Evolutionary conservation across 2,797 vertebrate genomes (phyloP), one percentile per base, ranked within the genome.

Genomic region (Lacerta agilis): DNA sequence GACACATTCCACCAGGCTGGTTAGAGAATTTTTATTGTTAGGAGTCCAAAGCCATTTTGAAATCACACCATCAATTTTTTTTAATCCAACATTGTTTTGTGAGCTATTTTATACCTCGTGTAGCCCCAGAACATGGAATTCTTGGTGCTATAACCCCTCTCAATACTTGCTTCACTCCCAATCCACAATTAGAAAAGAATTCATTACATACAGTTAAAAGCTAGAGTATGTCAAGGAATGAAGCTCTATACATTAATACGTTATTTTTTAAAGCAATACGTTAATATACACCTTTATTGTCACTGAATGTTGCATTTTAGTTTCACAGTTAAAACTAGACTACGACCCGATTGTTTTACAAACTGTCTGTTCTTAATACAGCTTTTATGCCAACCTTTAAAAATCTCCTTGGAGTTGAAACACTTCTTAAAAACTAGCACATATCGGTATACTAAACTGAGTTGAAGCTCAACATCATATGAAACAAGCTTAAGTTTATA

Each of bases 401-500:
- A 88, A 79, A 84, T 43, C 6, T 79, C 8, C 17, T n/a, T 33
- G 66, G 20, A 43, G 33, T 83, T 58, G 15, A 86, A 86, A 85
- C 87, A 82, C 36, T 58, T 79, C 33, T 84, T 82, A 83, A 87
- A 45, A 87, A 86, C 85, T 13, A 78, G 41, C 0, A 0, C 89
- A 89, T 78, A 13, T 94, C 45, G 94, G 83, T 91, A 95, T 61
- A 87, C 55, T 90, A 88, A 95, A 85, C 23, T 76, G 78, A 79
- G 86, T 87, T 92, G 80, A 82, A 95, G 90, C 92, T 92, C 86
- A 92, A 67, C 82, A 92, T 93, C 95, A 93, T 45, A 41, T 91
- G 38, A 95, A 96, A 92, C 81, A 88, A 94, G 90, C 78, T 93
- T 92, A 93, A 90, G 93, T 92, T 94, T 94, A 61, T 87, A 95